Conservation (phyloP, 2,888 invertebrate species). For the Ormyrus rosae region DNA sequence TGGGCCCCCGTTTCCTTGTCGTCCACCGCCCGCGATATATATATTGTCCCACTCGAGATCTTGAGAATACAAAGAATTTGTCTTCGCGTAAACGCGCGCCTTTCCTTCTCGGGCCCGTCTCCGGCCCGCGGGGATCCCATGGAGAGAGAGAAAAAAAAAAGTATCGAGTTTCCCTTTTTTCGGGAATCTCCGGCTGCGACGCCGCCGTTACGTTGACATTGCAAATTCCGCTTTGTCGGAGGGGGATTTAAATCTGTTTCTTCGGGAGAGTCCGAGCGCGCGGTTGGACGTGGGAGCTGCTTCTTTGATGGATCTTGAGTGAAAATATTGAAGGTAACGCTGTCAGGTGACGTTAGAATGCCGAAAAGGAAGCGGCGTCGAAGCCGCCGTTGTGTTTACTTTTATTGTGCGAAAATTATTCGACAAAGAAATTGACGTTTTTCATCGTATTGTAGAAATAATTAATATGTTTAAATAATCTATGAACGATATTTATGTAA, state of each 20-base stretch:
- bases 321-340: constrained; percentile 23
- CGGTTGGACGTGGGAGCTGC: background rate
- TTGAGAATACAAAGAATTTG: constrained; percentile 43
- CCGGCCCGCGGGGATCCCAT: background rate
- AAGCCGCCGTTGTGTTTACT: no score
- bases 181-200: constrained; percentile 1
- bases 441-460: no score
- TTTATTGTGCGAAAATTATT: no score
- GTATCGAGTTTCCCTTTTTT: constrained; percentile 49
- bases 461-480: no score
- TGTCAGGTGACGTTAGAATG: background rate
- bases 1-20: background rate
- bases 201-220: background rate
- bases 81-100: constrained; percentile 13
- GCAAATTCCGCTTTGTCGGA: constrained; percentile 38
- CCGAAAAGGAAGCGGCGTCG: no score
- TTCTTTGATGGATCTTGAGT: background rate
- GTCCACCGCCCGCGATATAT: constrained; percentile 12
- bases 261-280: no score
- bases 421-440: no score
- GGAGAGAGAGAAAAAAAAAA: constrained; percentile 30
- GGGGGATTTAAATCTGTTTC: constrained; percentile 20
- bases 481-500: no score
- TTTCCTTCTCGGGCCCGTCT: constrained; percentile 7
- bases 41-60: constrained; percentile 25